Base-by-base conservation (phyloP, 1,140 invertebrate species). In the Lasioglossum baleicum region DNA sequence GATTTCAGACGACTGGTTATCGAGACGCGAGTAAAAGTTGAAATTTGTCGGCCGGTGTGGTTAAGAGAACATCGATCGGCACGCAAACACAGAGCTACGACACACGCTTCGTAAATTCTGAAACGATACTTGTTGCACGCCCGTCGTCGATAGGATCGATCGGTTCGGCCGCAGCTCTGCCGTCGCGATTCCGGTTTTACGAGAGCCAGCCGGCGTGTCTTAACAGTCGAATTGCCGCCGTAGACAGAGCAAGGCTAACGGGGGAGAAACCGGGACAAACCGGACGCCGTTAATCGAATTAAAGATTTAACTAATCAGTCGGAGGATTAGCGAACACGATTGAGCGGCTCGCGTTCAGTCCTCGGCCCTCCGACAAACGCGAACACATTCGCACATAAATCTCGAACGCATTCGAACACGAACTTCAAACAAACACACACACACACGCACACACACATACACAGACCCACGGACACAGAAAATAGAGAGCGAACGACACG, bases 401-500 rank as follows among this genome's bases (percentile, higher is more conserved):
- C 10, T 20, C 8, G 3, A 60, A 69, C 17, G 2, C 20, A 48
- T 35, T 7, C 13, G 7, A 0, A 53, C 6, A 64, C n/a, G 53
- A 26, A 0, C 26, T 26, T 26, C 26, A 26, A 26, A 26, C 51
- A n/a, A 3, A 15, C 53, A 20, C 15, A 63, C 8, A 20, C 8
- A 53, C 51, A 35, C 44, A 56, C 6, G 8, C 2, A 75, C 61
- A 22, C 15, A 13, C 0, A 53, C 13, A 53, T 15, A 53, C 17
- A 20, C 5, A 51, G 4, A 22, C 20, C 63, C 26, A 67, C n/a
- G 17, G 15, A 61, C 35, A 67, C 15, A 53, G 13, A 79, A 31
- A 48, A 48, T 48, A 48, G 44, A 48, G 44, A 58, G 61, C 65
- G 40, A 81, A 71, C 80, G 60, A 81, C 68, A 78, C 53, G 51